Base-by-base conservation (phyloP, 2,113 vertebrate species). In the Deroptyus accipitrinus region DNA sequence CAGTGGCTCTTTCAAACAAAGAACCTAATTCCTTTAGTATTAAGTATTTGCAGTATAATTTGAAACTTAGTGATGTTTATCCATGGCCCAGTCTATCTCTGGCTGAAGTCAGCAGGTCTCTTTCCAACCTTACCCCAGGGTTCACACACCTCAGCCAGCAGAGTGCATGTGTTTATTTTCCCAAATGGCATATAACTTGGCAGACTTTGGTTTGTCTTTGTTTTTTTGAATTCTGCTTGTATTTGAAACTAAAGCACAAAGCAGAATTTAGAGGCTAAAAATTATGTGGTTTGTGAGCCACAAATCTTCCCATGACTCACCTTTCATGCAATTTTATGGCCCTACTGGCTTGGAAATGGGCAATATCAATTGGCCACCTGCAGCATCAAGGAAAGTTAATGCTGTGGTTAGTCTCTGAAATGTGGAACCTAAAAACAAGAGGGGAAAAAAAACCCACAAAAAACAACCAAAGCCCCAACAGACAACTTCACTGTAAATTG, bases 31-130 rank as follows among this genome's bases (percentile, higher is more conserved):
- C 95, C 72, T 96, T 95, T 80, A 35, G 79, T 90, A 94, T 96
- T 94, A 95, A 96, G 94, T 97, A 95, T 95, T 92, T 83, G 76
- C 63, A 81, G 14, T 84, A 67, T 86, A 88, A 94, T 90, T 93
- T 88, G 85, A 90, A 92, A 88, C 17, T 73, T 39, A 73, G 70
- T 89, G 87, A 27, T 87, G 44, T 91, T 95, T 94, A 83, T 87
- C 73, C 67, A 76, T n/a, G 52, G 70, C 57, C 28, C 44, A 49
- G 28, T 83, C 62, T 70, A 31, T 81, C 46, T 86, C 79, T 92
- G 93, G 88, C 95, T 92, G 76, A 93, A 96, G 35, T 70, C 46
- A 93, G 81, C 17, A 63, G 30, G 18, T 83, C 94, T 92, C 55
- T 83, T 92, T 96, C 88, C 92, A 96, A 10, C 9, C 18, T 80